Conservation (phyloP, 2,888 invertebrate genomes). For the Parapristionchus giblindavisi region DNA sequence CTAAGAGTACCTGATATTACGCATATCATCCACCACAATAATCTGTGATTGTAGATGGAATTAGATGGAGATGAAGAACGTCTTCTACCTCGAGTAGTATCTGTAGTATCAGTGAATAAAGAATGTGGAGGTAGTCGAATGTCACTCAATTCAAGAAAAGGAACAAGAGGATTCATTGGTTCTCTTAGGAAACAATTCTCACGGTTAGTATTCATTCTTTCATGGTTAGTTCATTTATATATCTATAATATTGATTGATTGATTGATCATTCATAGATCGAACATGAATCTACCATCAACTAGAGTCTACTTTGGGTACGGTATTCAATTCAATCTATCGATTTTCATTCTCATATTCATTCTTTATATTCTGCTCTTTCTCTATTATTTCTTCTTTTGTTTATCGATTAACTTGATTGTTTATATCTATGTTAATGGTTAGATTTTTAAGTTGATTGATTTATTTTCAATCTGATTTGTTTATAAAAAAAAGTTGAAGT, state of each 20-base stretch:
- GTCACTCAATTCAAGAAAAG: slow-evolving; percentile 38
- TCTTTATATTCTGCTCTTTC: not conserved
- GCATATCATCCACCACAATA: too few species aligned
- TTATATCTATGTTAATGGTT: not conserved
- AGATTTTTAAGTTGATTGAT: not conserved
- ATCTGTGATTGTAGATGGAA: slow-evolving; percentile 11
- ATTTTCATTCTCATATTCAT: not conserved
- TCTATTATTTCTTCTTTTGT: not conserved
- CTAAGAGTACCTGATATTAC: too few species aligned
- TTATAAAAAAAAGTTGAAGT: too few species aligned
- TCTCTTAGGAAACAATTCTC: slow-evolving; percentile 28
- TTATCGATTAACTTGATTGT: not conserved
- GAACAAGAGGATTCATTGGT: slow-evolving; percentile 27
- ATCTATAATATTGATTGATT: not conserved
- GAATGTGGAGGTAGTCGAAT: slow-evolving; percentile 40
- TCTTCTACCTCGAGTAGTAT: slow-evolving; percentile 46
- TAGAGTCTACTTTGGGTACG: not conserved
- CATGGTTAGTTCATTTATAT: not conserved
- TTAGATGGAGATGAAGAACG: slow-evolving; percentile 43
- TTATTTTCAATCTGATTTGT: too few species aligned
- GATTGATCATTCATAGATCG: not conserved
- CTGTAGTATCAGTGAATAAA: slow-evolving; percentile 54
- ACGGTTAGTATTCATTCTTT: not conserved
- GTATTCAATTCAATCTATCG: not conserved
- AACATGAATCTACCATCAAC: slow-evolving; percentile 4